Evolutionary conservation across 53 echinoderm and acorn worm genomes (phyloP), one percentile per base, ranked within the genome.

Genomic region (Astropecten irregularis): DNA sequence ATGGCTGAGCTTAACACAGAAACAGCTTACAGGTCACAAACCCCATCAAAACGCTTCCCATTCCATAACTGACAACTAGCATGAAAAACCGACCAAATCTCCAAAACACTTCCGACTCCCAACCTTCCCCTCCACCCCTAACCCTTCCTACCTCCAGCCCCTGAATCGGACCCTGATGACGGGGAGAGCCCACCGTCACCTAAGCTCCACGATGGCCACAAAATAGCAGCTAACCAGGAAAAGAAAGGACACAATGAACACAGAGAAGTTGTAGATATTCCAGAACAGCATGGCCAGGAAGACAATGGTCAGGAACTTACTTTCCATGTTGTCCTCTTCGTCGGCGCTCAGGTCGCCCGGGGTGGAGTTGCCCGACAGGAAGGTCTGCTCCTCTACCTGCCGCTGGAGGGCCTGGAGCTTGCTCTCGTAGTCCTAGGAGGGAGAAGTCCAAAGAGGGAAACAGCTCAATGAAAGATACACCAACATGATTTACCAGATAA

Each of bases 281-380:
- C 96, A 96, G 89, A 96, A 96, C 28, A 93, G 81, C 58, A 93
- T 85, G 54, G 96, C 93, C 48, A 93, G 68, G 86, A 96, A 96
- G 61, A 96, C 84, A 76, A 96, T 96, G 71, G 96, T 96, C 85
- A 93, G 83, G 32, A 96, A 96, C 96, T 96, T 96, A 93, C 96
- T 96, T 89, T 96, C 96, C 54, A 96, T 87, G 32, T 91, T 89
- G 59, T 96, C 96, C 19, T 89, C 92, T 22, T 92, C 92, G 1
- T 95, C 92, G 19, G 90, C 88, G 82, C 93, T 91, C 66, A 91
- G 82, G 68, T 88, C 91, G 5, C 89, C 93, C 4, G 96, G 92
- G 52, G 92, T 90, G 40, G 90, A 87, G 85, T 81, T 88, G 20
- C 91, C 89, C 1, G 93, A 91, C 29, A 93, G 82, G 28, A 93